phyloP scores from a whole-genome alignment of 2,113 vertebrate genomes.

The Lycaon pictus region DNA sequence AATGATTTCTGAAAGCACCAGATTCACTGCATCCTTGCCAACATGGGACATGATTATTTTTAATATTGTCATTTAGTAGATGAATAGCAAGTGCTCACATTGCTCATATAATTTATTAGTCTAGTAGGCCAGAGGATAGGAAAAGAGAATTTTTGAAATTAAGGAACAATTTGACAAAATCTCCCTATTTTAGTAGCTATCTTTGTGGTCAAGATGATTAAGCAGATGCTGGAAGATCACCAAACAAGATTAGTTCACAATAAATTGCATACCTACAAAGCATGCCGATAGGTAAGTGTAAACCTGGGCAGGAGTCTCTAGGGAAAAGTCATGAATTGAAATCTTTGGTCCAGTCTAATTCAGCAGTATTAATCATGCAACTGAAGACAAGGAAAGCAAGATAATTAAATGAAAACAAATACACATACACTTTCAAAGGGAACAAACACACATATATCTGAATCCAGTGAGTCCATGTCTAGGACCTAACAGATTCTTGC shows the following conservation, averaged over 20 bases:
- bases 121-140: background rate
- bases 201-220: background rate
- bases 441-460: background rate
- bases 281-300: background rate
- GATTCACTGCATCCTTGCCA: constrained; percentile 58
- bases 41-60: constrained; percentile 65
- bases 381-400: background rate
- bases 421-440: background rate
- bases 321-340: background rate
- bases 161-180: constrained; percentile 16
- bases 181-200: background rate
- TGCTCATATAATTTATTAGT: constrained; percentile 57
- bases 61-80: constrained; percentile 65
- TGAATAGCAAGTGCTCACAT: constrained; percentile 12
- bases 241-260: constrained; percentile 17
- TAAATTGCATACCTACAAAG: background rate
- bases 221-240: background rate
- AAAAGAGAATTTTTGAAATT: constrained; percentile 49
- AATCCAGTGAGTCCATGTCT: background rate
- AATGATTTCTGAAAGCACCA: constrained; percentile 51
- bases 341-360: background rate
- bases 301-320: background rate
- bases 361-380: background rate
- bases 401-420: constrained; percentile 1
- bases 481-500: background rate